These are phyloP conservation scores for Psophia crepitans DNA, from an alignment of 2,113 vertebrate species.

Conservation along the genomic window DNA sequence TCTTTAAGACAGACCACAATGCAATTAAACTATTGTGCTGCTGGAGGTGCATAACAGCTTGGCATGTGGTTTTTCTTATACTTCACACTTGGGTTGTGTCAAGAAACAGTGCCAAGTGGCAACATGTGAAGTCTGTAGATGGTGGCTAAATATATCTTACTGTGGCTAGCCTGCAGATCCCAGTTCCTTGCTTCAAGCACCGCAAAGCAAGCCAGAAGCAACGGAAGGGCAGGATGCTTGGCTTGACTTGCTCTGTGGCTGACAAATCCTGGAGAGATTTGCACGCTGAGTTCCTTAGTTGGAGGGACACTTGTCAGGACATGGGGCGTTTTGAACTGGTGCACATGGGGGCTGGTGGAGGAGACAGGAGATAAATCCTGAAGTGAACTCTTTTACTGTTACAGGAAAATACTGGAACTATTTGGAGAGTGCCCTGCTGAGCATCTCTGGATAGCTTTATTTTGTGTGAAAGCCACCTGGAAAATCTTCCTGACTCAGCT, in stretches of 20 bases:
- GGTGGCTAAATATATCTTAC: not conserved
- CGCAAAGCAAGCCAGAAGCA: not conserved
- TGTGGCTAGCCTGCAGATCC: not conserved
- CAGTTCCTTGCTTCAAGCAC: not conserved
- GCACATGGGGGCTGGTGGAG: not conserved
- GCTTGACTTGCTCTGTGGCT: not conserved
- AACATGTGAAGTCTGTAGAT: not conserved
- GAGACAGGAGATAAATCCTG: not conserved
- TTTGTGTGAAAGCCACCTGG: not conserved
- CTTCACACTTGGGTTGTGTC: conserved; percentile 15
- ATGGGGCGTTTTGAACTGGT: not conserved
- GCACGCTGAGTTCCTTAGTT: not conserved
- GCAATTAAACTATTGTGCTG: conserved; percentile 60
- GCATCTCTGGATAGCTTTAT: not conserved
- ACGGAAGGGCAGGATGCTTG: not conserved
- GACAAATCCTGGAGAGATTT: not conserved
- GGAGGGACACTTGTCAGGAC: not conserved
- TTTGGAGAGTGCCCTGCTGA: not conserved
- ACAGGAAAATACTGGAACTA: not conserved
- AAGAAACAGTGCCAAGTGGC: not conserved
- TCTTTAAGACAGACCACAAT: conserved; percentile 63
- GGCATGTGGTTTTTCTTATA: conserved; percentile 53
- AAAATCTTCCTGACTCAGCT: not conserved
- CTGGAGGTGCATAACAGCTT: conserved; percentile 48
- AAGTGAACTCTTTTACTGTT: not conserved